A percentile compares a stretch with the other conserved stretches of the same genome.
These are phyloP conservation scores for Cariama cristata DNA, from an alignment of 2,113 vertebrate species.

Conservation along the genomic window DNA sequence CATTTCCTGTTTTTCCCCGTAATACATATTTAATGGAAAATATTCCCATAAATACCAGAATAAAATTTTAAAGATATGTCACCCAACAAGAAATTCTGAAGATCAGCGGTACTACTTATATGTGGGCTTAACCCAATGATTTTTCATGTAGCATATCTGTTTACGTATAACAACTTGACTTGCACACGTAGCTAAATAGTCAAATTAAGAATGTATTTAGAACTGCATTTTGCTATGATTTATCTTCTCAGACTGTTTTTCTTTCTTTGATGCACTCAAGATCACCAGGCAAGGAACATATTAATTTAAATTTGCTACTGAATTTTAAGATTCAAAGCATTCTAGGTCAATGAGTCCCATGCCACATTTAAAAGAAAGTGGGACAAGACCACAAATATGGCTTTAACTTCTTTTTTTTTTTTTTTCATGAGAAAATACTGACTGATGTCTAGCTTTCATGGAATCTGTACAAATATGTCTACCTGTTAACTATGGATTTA, in stretches of 20 bases:
- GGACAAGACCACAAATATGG: not conserved
- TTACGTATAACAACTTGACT: not conserved
- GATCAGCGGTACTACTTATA: not conserved
- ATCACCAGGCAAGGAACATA: not conserved
- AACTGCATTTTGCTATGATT: not conserved
- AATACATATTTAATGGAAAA: not conserved
- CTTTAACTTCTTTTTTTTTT: not conserved
- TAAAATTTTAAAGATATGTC: not conserved
- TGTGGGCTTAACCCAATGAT: not conserved
- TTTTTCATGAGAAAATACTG: not conserved
- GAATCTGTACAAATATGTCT: not conserved
- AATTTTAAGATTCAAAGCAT: not conserved
- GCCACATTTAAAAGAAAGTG: not conserved
- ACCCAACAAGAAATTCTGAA: not conserved
- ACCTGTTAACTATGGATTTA: not conserved
- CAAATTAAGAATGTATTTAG: not conserved
- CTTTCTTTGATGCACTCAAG: not conserved
- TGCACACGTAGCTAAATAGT: not conserved
- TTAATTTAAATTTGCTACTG: not conserved
- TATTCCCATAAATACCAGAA: not conserved
- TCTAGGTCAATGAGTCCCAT: not conserved
- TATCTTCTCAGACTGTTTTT: not conserved
- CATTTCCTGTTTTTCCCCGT: accelerated
- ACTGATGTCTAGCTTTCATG: not conserved
- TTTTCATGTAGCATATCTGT: not conserved